Conservation (phyloP, 1,140 invertebrate species). For the Heliconius nattereri region DNA sequence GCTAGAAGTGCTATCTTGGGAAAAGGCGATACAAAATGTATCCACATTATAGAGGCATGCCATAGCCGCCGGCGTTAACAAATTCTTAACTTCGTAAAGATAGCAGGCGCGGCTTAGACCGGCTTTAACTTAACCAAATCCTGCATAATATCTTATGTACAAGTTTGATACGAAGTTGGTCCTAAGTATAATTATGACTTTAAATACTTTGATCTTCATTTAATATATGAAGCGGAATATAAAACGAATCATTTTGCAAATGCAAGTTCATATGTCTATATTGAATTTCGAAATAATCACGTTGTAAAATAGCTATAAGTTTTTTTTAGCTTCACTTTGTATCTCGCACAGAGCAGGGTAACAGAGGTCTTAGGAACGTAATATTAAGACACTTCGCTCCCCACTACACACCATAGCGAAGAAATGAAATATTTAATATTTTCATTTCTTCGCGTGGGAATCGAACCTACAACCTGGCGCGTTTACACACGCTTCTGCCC, state of each 20-base stretch:
- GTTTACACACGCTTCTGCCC: too few species aligned
- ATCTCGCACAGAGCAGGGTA: too few species aligned
- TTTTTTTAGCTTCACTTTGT: too few species aligned
- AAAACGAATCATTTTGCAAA: background rate
- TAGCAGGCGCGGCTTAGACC: conserved; percentile 60
- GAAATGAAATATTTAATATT: too few species aligned
- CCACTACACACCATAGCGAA: too few species aligned
- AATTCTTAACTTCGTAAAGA: conserved; percentile 67
- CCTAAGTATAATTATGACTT: conserved; percentile 31
- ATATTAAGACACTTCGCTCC: too few species aligned
- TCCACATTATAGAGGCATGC: conserved; percentile 62
- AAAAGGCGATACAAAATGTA: conserved; percentile 37
- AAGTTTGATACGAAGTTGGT: conserved; percentile 39
- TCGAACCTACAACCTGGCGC: too few species aligned
- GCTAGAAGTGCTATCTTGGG: background rate
- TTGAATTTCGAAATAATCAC: too few species aligned
- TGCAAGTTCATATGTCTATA: background rate
- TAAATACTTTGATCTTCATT: conserved; percentile 32
- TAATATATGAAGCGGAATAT: background rate
- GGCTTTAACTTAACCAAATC: conserved; percentile 55
- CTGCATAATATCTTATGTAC: conserved; percentile 48
- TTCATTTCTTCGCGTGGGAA: too few species aligned
- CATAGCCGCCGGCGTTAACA: conserved; percentile 53
- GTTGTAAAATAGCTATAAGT: too few species aligned
- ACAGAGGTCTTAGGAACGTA: too few species aligned